phyloP scores from a whole-genome alignment of 2,797 vertebrate species.

The Chaunax sp. region DNA sequence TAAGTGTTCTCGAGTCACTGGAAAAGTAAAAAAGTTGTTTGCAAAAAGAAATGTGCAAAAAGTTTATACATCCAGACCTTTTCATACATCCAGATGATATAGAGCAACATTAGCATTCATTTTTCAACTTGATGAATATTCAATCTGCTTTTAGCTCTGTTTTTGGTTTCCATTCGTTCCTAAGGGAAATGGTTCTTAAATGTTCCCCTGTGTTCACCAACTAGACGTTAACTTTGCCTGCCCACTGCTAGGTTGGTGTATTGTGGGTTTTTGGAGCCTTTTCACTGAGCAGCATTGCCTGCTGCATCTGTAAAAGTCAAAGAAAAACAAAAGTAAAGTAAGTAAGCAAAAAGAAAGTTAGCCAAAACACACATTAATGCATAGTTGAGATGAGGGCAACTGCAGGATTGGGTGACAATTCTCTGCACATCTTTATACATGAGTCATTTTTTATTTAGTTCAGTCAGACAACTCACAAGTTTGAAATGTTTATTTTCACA shows the following conservation, averaged over 20 bases:
- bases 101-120: background rate
- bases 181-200: background rate
- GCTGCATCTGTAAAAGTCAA: background rate
- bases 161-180: background rate
- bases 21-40: background rate
- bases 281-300: background rate
- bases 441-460: no score
- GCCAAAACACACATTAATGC: no score
- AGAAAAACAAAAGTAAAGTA: constrained; percentile 4
- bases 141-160: background rate
- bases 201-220: background rate
- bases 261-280: background rate
- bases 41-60: no score
- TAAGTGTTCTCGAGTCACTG: no score
- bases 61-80: background rate
- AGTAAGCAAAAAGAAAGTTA: no score
- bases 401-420: no score
- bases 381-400: no score
- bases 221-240: background rate
- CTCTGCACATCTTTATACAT: no score
- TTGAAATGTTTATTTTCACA: no score
- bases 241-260: background rate
- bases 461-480: no score
- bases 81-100: background rate
- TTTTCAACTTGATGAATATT: background rate